phyloP scores from a whole-genome alignment of 2,888 invertebrate species.

The Leucoptera coffeella region DNA sequence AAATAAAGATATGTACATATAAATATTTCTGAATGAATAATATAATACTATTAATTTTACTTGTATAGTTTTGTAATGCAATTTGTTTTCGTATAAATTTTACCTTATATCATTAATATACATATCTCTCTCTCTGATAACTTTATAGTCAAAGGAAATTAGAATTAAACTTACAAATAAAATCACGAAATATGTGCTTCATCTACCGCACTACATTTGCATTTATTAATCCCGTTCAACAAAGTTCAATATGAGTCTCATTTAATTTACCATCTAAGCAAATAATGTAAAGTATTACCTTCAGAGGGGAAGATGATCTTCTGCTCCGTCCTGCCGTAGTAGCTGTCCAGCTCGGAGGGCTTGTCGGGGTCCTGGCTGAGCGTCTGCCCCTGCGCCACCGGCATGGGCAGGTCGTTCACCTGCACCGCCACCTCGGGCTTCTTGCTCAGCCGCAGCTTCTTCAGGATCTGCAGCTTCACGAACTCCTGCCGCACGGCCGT shows the following conservation, averaged over 20 bases:
- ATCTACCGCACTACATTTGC: no score
- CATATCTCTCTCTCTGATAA: no score
- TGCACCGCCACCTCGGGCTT: constrained; percentile 62
- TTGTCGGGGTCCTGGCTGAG: constrained; percentile 49
- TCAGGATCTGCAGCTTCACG: constrained; percentile 78
- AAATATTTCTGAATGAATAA: no score
- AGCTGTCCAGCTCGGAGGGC: constrained; percentile 63
- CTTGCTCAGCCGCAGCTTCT: constrained; percentile 70
- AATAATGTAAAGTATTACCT: constrained; percentile 41
- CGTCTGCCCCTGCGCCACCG: constrained; percentile 68
- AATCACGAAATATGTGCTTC: no score
- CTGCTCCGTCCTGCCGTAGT: constrained; percentile 78
- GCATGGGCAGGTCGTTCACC: constrained; percentile 62
- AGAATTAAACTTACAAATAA: no score
- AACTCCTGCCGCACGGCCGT: constrained; percentile 70
- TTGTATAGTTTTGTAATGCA: no score
- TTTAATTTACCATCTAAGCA: constrained; percentile 28
- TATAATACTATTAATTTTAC: no score
- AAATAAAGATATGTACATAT: no score
- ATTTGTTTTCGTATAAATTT: no score
- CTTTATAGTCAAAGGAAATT: no score
- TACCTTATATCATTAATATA: no score
- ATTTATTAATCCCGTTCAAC: no score
- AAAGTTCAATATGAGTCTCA: constrained; percentile 12
- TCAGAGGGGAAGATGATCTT: constrained; percentile 76